Evolutionary conservation across 2,888 invertebrate genomes (phyloP), one percentile per base, ranked within the genome.

Genomic region (Temnothorax ravouxi): DNA sequence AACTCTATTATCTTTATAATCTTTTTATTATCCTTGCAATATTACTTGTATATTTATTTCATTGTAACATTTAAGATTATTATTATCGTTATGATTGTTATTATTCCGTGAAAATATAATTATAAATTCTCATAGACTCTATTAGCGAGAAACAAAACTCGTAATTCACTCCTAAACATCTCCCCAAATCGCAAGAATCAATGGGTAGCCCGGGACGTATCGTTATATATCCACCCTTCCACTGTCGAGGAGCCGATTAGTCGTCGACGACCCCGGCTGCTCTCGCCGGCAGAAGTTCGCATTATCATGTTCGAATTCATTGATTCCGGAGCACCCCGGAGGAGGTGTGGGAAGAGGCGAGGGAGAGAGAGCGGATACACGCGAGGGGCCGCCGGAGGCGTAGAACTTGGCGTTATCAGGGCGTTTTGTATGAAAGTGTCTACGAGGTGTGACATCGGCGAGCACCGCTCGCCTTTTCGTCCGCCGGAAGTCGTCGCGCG

Each of bases 241-340:
- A 54, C 61, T 44, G 29, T 38, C 62, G 52, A 34, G 72, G 3
- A 41, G 72, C 66, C 92, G 93, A 93, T 91, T 93, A 91, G 92
- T 80, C 88, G 87, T 77, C 86, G 85, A 87, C 82, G 52, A 66
- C 84, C 66, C 84, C 76, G 88, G 86, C 79, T 81, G 87, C 87
- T 91, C 89, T 92, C 90, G 74, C 83, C 75, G 67, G 77, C 54
- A 88, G 88, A 91, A 93, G 91, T 93, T 93, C 86, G 91, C 90
- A 93, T 93, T 93, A 93, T 93, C 93, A 92, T 91, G 91, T 93
- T 93, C 92, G 91, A 89, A 93, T 92, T 93, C 93, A 93, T 93
- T 93, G 93, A 93, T 91, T 93, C 91, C 91, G 79, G 90, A 85
- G 85, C 87, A 81, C 80, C 81, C 69, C 79, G 69, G 34, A 66